Conservation (phyloP, 2,113 vertebrate genomes). For the Prietella phreatophila region DNA sequence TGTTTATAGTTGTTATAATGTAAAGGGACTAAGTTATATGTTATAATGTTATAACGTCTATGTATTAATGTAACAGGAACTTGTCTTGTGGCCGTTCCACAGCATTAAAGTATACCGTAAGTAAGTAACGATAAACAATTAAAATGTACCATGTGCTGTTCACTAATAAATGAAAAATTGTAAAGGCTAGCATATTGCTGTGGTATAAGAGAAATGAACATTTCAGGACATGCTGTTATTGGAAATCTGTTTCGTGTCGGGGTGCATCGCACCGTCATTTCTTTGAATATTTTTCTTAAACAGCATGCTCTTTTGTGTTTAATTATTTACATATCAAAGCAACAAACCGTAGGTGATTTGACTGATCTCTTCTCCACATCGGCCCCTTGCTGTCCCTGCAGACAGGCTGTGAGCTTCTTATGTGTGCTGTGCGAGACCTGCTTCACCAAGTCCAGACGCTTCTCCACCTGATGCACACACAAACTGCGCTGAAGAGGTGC, state of each 20-base stretch:
- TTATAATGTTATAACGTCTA: too few relatives aligned
- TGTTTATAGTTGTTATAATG: background rate
- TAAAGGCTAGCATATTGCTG: background rate
- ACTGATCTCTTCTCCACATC: conserved; percentile 94
- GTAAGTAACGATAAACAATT: background rate
- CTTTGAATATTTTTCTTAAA: background rate
- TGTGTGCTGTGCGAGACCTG: conserved; percentile 97
- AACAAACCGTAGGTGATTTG: conserved; percentile 76
- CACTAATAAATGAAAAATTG: background rate
- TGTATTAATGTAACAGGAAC: background rate
- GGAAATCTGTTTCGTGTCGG: background rate
- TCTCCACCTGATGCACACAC: conserved; percentile 82
- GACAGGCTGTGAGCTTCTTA: conserved; percentile 94
- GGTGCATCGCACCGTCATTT: background rate
- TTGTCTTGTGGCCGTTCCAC: background rate
- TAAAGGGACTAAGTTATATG: background rate
- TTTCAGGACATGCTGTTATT: background rate
- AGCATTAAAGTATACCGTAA: background rate
- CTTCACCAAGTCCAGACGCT: conserved; percentile 95
- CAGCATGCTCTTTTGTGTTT: background rate
- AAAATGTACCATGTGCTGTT: background rate
- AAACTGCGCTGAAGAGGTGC: conserved; percentile 16
- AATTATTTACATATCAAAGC: background rate
- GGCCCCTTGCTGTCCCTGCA: conserved; percentile 93
- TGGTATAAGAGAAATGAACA: background rate